These are phyloP conservation scores for Pseudolaguvia tuberculata DNA, from an alignment of 2,113 vertebrate genomes.

Conservation along the genomic window DNA sequence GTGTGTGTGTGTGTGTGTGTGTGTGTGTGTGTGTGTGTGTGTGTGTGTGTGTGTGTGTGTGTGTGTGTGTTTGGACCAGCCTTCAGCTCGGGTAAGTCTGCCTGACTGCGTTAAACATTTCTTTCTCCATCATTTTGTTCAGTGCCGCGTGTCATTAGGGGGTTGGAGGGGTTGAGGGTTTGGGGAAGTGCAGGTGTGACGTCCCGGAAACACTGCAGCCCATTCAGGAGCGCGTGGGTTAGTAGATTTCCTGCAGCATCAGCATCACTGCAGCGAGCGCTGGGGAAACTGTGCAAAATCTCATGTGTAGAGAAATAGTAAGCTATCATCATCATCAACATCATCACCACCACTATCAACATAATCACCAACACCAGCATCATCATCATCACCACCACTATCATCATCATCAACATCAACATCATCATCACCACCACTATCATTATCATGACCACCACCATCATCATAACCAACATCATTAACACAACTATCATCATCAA, in stretches of 20 bases:
- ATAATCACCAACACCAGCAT: background rate
- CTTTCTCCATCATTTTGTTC: background rate
- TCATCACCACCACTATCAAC: background rate
- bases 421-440: too few relatives aligned
- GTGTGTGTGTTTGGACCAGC: conserved; percentile 45
- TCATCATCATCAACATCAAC: too few relatives aligned
- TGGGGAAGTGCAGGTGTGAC: background rate
- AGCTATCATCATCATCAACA: too few relatives aligned
- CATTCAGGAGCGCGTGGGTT: background rate
- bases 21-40: conserved; percentile 21
- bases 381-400: background rate
- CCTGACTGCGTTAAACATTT: background rate
- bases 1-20: conserved; percentile 53
- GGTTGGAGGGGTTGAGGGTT: background rate
- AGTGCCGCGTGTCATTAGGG: background rate
- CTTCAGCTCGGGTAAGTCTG: conserved; percentile 69
- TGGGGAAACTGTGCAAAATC: background rate
- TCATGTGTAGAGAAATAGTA: background rate
- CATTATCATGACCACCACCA: too few relatives aligned
- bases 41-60: conserved; percentile 12
- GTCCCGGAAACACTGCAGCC: background rate
- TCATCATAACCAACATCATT: too few relatives aligned
- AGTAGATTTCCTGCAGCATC: background rate
- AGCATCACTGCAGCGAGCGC: conserved; percentile 23
- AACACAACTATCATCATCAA: too few relatives aligned